phyloP scores from a whole-genome alignment of 2,888 invertebrate species.

The Lordiphosa fenestrarum region DNA sequence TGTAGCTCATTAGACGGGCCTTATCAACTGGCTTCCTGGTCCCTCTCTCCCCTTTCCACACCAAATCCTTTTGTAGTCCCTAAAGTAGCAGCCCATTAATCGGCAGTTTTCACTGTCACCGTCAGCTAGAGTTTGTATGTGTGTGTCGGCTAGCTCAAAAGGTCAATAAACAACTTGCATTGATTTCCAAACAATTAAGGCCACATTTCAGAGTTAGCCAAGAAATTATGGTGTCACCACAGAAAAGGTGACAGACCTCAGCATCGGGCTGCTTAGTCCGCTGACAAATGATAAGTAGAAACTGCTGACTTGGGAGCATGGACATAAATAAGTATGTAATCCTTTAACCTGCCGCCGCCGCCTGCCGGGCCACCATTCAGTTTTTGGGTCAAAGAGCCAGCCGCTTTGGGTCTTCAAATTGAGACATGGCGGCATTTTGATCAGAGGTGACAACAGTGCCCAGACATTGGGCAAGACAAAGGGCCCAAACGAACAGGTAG shows the following conservation, averaged over 20 bases:
- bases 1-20: conserved; percentile 50
- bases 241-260: conserved; percentile 52
- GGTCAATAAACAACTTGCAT: conserved; percentile 66
- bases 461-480: conserved; percentile 18
- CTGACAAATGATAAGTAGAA: conserved; percentile 68
- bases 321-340: conserved; percentile 43
- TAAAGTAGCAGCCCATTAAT: conserved; percentile 68
- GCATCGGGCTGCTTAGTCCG: conserved; percentile 50
- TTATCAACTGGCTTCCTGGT: conserved; percentile 42
- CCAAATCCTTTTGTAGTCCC: conserved; percentile 50
- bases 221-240: conserved; percentile 72
- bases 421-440: conserved; percentile 53
- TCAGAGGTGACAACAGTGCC: conserved; percentile 45
- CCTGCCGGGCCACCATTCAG: conserved; percentile 22
- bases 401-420: conserved; percentile 38
- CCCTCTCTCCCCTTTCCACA: conserved; percentile 15
- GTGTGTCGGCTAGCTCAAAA: conserved; percentile 60
- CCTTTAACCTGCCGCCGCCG: conserved; percentile 71
- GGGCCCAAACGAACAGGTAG: conserved; percentile 45
- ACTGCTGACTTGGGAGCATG: conserved; percentile 56
- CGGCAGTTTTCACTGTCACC: conserved; percentile 46
- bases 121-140: conserved; percentile 15
- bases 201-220: conserved; percentile 63
- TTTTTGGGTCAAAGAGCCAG: conserved; percentile 54
- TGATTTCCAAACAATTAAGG: conserved; percentile 70